A percentile compares a stretch with the other conserved stretches of the same genome.
phyloP scores from a whole-genome alignment of 2,113 vertebrate species.

The Holacanthus passer region DNA sequence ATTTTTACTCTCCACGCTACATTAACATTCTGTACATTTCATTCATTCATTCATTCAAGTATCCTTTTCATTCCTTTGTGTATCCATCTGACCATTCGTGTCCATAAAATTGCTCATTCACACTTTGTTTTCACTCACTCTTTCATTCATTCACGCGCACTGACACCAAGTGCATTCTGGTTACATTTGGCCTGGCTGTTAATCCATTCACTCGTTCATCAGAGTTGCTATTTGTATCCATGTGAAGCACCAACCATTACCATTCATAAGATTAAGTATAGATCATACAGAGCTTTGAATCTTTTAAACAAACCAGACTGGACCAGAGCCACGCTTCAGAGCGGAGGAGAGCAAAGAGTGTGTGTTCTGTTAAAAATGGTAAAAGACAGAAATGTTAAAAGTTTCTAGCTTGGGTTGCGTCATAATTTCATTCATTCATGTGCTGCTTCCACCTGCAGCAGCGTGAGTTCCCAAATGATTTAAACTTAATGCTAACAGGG shows the following conservation, averaged over 20 bases:
- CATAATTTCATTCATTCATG: neutral
- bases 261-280: constrained; percentile 48
- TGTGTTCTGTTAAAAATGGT: constrained; percentile 22
- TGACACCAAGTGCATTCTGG: constrained; percentile 49
- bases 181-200: constrained; percentile 73
- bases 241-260: constrained; percentile 40
- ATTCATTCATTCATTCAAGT: constrained; percentile 43
- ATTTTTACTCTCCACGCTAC: neutral
- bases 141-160: constrained; percentile 18
- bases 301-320: neutral
- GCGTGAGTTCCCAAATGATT: neutral
- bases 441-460: neutral
- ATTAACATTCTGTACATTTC: constrained; percentile 62
- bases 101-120: constrained; percentile 35
- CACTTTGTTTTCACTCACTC: constrained; percentile 21
- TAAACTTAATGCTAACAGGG: neutral
- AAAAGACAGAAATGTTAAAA: constrained; percentile 7
- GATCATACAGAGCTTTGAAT: constrained; percentile 46
- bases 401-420: neutral
- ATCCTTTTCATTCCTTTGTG: constrained; percentile 15
- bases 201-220: constrained; percentile 46
- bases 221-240: constrained; percentile 47
- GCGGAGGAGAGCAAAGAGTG: neutral
- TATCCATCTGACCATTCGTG: constrained; percentile 23
- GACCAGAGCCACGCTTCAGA: constrained; percentile 40